Evolutionary conservation across 1,140 invertebrate genomes (phyloP).

Genomic region (Tetragonula clypearis): DNA sequence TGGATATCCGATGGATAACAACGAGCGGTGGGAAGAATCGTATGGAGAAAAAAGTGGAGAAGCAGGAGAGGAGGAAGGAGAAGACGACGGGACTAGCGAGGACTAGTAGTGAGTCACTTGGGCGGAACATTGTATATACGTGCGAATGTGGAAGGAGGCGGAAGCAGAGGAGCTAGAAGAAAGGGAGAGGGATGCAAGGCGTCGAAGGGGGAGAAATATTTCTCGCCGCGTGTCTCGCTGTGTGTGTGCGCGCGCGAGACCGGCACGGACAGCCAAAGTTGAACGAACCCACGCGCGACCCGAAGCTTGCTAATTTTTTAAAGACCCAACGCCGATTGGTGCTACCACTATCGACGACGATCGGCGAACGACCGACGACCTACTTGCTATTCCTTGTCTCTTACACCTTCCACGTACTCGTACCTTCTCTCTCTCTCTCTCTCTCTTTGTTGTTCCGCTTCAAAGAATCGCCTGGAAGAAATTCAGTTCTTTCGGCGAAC

Average conservation of each 20-base stretch:
- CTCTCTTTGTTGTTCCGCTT: no score
- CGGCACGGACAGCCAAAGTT: constrained; percentile 66
- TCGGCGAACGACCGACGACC: constrained; percentile 39
- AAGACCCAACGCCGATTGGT: constrained; percentile 50
- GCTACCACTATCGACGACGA: constrained; percentile 46
- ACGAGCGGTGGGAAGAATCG: constrained; percentile 12
- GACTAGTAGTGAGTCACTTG: constrained; percentile 42
- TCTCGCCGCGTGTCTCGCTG: constrained; percentile 18
- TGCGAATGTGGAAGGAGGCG: constrained; percentile 19
- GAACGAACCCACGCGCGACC: constrained; percentile 76
- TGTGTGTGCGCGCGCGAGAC: constrained; percentile 46
- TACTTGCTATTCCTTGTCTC: constrained; percentile 21
- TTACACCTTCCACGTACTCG: background rate
- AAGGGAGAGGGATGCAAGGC: constrained; percentile 21
- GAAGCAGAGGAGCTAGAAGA: constrained; percentile 35
- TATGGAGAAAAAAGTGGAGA: background rate
- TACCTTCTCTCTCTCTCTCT: background rate
- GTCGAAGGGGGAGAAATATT: constrained; percentile 40
- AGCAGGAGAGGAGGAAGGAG: background rate
- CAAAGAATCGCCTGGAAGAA: background rate
- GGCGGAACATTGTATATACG: constrained; percentile 36
- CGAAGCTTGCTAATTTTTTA: constrained; percentile 74
- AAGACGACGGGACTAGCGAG: constrained; percentile 12
- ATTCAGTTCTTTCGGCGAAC: background rate
- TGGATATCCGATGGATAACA: background rate